Evolutionary conservation across 2,888 invertebrate species (phyloP).

Genomic region (Drosophila paucipuncta): DNA sequence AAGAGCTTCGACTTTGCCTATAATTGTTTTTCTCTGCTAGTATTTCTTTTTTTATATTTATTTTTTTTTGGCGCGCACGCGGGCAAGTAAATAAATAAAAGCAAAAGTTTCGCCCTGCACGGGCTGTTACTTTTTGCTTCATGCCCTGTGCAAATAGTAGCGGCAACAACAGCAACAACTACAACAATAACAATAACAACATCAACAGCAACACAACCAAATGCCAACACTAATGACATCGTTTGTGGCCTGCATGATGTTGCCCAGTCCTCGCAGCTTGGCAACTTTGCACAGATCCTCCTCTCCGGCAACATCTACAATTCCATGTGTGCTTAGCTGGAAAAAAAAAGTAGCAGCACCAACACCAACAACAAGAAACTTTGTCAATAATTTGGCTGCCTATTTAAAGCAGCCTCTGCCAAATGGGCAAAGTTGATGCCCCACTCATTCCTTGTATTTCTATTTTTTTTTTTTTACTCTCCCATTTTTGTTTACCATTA

Average conservation of each 20-base stretch:
- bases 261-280: constrained; percentile 21
- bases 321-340: constrained; percentile 39
- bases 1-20: constrained; percentile 21
- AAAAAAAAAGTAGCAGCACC: constrained; percentile 13
- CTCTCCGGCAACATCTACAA: neutral
- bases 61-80: constrained; percentile 33
- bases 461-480: constrained; percentile 1
- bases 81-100: constrained; percentile 73
- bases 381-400: constrained; percentile 74
- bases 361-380: constrained; percentile 39
- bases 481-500: constrained; percentile 72
- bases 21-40: constrained; percentile 26
- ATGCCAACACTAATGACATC: constrained; percentile 73
- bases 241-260: constrained; percentile 66
- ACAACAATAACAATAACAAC: constrained; percentile 18
- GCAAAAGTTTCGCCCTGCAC: constrained; percentile 64
- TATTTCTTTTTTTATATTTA: neutral
- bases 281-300: neutral
- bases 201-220: constrained; percentile 35
- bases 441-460: constrained; percentile 13
- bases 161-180: constrained; percentile 24
- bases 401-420: constrained; percentile 68
- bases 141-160: constrained; percentile 53
- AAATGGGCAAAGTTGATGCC: constrained; percentile 46
- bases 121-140: constrained; percentile 59